These are phyloP conservation scores for Lithosia quadra DNA, from an alignment of 2,888 invertebrate genomes.

Conservation along the genomic window DNA sequence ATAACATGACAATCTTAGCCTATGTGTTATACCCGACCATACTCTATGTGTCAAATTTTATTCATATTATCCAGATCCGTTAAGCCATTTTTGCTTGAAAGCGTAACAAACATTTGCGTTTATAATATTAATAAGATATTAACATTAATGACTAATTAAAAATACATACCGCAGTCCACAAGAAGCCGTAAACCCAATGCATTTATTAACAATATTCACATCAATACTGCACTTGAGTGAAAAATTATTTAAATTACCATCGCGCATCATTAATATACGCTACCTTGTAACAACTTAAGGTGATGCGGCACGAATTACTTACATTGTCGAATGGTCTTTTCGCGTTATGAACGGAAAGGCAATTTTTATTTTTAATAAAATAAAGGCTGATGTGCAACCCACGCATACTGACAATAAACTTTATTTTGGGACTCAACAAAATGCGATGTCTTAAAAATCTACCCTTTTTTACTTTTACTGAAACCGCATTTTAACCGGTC, in stretches of 20 bases:
- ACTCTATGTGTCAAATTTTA: no score
- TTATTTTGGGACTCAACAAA: constrained; percentile 76
- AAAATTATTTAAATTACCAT: constrained; percentile 44
- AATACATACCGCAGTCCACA: neutral
- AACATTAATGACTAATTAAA: constrained; percentile 20
- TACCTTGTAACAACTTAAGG: constrained; percentile 40
- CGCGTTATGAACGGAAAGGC: constrained; percentile 37
- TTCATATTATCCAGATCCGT: no score
- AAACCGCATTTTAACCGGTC: constrained; percentile 69
- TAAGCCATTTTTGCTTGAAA: no score
- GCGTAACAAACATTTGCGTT: no score
- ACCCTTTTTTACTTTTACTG: constrained; percentile 66
- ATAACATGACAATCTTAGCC: no score
- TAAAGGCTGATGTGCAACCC: constrained; percentile 58
- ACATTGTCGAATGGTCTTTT: constrained; percentile 28
- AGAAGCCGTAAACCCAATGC: constrained; percentile 30
- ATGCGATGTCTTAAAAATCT: constrained; percentile 67
- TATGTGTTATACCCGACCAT: no score
- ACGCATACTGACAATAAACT: constrained; percentile 76
- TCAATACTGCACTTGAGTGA: constrained; percentile 33
- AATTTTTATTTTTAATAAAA: constrained; percentile 47
- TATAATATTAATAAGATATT: constrained; percentile 23
- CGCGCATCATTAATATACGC: constrained; percentile 36
- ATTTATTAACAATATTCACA: constrained; percentile 25
- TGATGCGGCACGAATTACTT: constrained; percentile 34